Conservation (phyloP, 2,888 invertebrate genomes). For the Noctua pronuba region DNA sequence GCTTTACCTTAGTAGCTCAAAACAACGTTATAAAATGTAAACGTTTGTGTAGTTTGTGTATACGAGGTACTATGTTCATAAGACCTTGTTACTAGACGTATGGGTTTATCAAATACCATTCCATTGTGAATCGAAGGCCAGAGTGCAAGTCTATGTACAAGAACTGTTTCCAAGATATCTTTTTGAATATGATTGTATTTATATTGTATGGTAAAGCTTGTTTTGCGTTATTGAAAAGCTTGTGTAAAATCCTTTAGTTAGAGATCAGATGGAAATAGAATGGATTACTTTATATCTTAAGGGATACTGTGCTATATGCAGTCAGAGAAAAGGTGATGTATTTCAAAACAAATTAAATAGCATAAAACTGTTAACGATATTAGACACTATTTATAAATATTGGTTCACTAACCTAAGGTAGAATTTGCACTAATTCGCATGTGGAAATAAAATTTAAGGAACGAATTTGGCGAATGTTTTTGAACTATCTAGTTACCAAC, state of each 20-base stretch:
- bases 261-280: background rate
- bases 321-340: too few species aligned
- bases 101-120: background rate
- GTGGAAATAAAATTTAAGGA: too few species aligned
- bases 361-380: too few species aligned
- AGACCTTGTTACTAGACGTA: background rate
- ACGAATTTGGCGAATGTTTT: too few species aligned
- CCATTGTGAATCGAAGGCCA: background rate
- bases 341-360: too few species aligned
- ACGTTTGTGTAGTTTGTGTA: background rate
- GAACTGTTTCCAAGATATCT: background rate
- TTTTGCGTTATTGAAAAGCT: conserved; percentile 6
- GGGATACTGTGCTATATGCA: background rate
- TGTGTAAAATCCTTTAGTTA: conserved; percentile 13
- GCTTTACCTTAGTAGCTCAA: background rate
- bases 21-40: background rate
- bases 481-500: too few species aligned
- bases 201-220: background rate
- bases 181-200: background rate
- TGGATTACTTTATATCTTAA: background rate
- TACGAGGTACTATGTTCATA: background rate
- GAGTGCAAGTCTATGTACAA: background rate
- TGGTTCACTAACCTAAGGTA: too few species aligned
- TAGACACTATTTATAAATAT: too few species aligned
- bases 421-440: too few species aligned